These are phyloP conservation scores for Sinodicranocentrus sp. DNA, from an alignment of 2,888 invertebrate species.

Conservation along the genomic window DNA sequence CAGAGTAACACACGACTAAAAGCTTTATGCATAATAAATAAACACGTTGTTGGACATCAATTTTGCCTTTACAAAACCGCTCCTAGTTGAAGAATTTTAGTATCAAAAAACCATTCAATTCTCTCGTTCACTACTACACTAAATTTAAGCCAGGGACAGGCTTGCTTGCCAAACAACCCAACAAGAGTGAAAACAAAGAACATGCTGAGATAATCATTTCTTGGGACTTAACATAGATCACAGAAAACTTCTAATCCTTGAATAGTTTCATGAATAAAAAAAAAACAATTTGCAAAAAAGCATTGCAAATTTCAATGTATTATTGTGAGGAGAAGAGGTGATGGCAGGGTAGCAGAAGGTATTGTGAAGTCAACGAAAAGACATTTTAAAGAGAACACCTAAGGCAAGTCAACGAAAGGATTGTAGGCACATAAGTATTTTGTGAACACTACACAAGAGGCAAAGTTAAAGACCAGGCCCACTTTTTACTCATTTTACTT, in stretches of 20 bases:
- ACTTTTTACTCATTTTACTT: constrained; percentile 53
- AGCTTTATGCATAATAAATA: constrained; percentile 31
- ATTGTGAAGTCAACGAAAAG: too few species aligned
- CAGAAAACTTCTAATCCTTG: too few species aligned
- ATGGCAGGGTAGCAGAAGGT: too few species aligned
- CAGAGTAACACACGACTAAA: constrained; percentile 30
- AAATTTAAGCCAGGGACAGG: background rate
- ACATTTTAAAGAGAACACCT: too few species aligned
- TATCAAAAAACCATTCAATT: background rate
- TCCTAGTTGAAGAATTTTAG: constrained; percentile 13
- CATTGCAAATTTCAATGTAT: too few species aligned
- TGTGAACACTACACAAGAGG: too few species aligned
- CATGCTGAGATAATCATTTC: constrained; percentile 26
- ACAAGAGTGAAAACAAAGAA: constrained; percentile 12
- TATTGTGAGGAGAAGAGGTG: too few species aligned
- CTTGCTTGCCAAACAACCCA: background rate
- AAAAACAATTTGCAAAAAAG: background rate
- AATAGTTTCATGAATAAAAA: too few species aligned
- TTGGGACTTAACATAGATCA: background rate
- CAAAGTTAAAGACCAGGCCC: constrained; percentile 33
- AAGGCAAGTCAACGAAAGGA: too few species aligned
- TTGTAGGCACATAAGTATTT: too few species aligned
- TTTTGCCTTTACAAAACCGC: constrained; percentile 17
- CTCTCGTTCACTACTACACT: background rate
- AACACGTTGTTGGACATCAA: constrained; percentile 1